Evolutionary conservation across 2,888 invertebrate species (phyloP), one percentile per base, ranked within the genome.

Genomic region (Macrophya annulata): DNA sequence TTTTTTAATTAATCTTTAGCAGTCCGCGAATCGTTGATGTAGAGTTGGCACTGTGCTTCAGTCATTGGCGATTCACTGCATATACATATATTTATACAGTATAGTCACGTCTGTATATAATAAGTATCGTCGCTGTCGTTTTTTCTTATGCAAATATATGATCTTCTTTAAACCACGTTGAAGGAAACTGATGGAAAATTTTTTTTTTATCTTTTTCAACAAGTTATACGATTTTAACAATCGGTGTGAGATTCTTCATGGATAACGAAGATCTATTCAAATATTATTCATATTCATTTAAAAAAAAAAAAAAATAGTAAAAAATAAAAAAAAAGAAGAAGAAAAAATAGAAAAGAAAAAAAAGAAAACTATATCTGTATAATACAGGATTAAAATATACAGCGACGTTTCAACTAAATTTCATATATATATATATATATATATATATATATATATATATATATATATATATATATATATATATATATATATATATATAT

Each of bases 141-240:
- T 43, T 43, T 77, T 55, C 31, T 51, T 55, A 77, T 77, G 77
- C 51, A 77, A 77, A 77, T 77, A 31, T 31, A 31, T 31, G 31
- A 31, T 31, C 31, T 31, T 31, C 31, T 31, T 31, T 31, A 31
- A 31, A 1, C 31, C 31, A 3, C 31, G 31, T 37, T 31, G 12
- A 71, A 71, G 10, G 31, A 45, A 74, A 15, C 45, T 45, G 17
- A 77, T 77, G 51, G 51, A 51, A 77, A 77, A 31, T 31, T 31
- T 77, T 55, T 31, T 31, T 77, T 55, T 31, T 31, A 55, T 55
- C 37, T 77, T 81, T 62, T 81, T 21, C 48, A 62, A 43, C 37
- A 62, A 31, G 31, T 31, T 31, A 81, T 31, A 81, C 62, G 81
- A 81, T 81, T 62, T 81, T 81, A 81, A 81, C 81, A 81, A 81